A percentile compares a stretch with the other conserved stretches of the same genome.
Evolutionary conservation across 2,113 vertebrate genomes (phyloP).

Genomic region (Orthochromis indermauri): DNA sequence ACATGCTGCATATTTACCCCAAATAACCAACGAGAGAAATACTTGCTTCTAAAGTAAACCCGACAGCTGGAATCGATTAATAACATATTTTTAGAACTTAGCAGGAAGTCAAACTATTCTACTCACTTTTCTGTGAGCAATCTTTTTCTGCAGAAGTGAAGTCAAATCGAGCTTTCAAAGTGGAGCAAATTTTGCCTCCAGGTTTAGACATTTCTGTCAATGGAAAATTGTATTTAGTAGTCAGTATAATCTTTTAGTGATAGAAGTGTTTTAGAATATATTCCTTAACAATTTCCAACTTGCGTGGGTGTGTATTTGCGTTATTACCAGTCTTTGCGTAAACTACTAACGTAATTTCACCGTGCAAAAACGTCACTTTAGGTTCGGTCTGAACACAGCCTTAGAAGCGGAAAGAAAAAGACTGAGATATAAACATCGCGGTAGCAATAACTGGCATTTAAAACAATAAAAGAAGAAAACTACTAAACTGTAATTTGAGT

Average conservation of each 20-base stretch:
- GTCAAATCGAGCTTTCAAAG: not conserved
- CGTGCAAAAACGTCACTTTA: not conserved
- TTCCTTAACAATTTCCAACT: too few species aligned
- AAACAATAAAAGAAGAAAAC: not conserved
- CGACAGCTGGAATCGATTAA: not conserved
- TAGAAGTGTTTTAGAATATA: too few species aligned
- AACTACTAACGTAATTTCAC: not conserved
- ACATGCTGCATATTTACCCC: not conserved
- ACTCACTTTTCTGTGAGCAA: not conserved
- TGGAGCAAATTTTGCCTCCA: not conserved
- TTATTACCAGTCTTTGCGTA: not conserved
- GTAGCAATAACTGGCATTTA: not conserved
- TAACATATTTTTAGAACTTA: not conserved
- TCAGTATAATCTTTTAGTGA: too few species aligned
- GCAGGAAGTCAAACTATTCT: not conserved
- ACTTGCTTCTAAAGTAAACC: not conserved
- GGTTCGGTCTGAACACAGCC: not conserved
- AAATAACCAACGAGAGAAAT: not conserved
- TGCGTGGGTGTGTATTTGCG: not conserved
- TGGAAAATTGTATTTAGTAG: too few species aligned
- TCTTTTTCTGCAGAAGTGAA: not conserved
- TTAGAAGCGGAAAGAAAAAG: not conserved
- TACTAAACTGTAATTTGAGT: not conserved
- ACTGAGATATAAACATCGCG: not conserved
- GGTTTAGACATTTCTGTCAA: not conserved